Evolutionary conservation across 2,797 vertebrate species (phyloP).

Genomic region (Lepus townsendii): DNA sequence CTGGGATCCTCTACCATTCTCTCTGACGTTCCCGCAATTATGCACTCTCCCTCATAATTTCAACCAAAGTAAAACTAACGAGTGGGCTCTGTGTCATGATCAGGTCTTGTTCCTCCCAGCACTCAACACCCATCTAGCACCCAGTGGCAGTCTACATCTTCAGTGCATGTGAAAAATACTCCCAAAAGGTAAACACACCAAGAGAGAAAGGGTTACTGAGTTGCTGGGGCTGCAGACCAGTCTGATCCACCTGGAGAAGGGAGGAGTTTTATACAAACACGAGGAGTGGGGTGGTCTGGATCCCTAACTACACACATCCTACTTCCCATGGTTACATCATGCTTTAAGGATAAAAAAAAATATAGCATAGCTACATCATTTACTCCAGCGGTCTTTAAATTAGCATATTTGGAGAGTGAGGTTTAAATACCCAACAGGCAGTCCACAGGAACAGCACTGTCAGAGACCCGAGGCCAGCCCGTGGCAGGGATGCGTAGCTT

Average conservation of each 20-base stretch:
- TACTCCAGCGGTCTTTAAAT: neutral
- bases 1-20: neutral
- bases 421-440: neutral
- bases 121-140: neutral
- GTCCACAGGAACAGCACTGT: neutral
- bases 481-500: neutral
- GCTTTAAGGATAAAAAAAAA: neutral
- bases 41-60: neutral
- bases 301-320: neutral
- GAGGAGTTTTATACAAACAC: neutral
- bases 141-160: neutral
- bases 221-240: neutral
- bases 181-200: neutral
- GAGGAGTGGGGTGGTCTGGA: neutral
- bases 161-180: constrained; percentile 48
- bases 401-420: neutral
- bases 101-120: constrained; percentile 4
- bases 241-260: neutral
- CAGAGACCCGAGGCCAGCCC: neutral
- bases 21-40: neutral
- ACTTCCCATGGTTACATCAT: neutral
- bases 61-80: constrained; percentile 42
- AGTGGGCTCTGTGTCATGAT: neutral
- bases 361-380: neutral
- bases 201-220: constrained; percentile 13